Percentiles rank a stretch among this genome's conserved stretches.
These are phyloP conservation scores for Xenentodon cancila DNA, from an alignment of 2,797 vertebrate species.

Conservation along the genomic window DNA sequence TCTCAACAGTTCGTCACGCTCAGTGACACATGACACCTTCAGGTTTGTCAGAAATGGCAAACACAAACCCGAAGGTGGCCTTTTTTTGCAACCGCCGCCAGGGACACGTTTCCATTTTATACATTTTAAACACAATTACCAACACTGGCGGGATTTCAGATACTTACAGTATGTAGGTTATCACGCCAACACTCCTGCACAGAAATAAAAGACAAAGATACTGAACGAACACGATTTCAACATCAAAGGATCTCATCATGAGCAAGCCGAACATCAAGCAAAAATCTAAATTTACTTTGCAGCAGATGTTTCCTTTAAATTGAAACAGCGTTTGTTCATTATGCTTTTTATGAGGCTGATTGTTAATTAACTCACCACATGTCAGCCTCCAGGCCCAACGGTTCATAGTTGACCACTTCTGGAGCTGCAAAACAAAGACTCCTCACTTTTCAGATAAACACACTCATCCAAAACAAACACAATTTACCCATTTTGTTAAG, in stretches of 20 bases:
- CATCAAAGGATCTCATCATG: not conserved
- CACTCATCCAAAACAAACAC: too few species aligned
- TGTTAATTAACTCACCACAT: slow-evolving; percentile 91
- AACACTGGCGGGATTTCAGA: not conserved
- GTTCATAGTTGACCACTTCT: slow-evolving; percentile 98
- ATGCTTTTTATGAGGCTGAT: not conserved
- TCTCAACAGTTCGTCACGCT: too few species aligned
- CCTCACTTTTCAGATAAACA: slow-evolving; percentile 15
- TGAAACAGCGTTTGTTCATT: slow-evolving; percentile 14
- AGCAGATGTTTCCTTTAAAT: slow-evolving; percentile 34
- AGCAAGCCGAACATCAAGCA: not conserved
- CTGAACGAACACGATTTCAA: not conserved
- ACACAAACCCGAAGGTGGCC: too few species aligned
- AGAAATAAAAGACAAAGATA: slow-evolving; percentile 6
- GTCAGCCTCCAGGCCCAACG: slow-evolving; percentile 96
- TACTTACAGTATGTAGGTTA: slow-evolving; percentile 86
- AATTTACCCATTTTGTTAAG: too few species aligned
- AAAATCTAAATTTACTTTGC: not conserved
- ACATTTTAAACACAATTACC: too few species aligned
- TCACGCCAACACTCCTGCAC: slow-evolving; percentile 83
- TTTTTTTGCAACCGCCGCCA: too few species aligned
- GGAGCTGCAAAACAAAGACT: slow-evolving; percentile 84
- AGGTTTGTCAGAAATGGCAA: too few species aligned
- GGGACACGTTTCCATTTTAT: too few species aligned
- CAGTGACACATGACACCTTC: too few species aligned